Base-by-base conservation (phyloP, 2,888 invertebrate species). In the Drosophila quasianomalipes region DNA sequence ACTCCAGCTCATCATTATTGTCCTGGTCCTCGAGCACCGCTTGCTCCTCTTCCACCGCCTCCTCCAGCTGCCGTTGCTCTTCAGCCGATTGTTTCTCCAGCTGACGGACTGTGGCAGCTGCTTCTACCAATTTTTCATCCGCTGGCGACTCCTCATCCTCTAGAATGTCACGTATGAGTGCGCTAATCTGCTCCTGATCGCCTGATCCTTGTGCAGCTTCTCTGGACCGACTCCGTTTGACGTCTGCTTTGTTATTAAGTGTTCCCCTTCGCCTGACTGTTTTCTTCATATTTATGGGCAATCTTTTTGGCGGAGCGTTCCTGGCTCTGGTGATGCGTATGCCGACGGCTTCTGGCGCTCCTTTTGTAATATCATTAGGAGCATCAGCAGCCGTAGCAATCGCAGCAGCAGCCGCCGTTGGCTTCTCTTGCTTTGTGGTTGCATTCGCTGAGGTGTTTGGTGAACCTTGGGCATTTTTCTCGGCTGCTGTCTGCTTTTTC, bases 151-250 rank as follows among this genome's bases (percentile, higher is more conserved):
- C 76, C 33, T 74, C 85, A 0, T 88, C 85, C 2, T 72, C 67
- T 0, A 85, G 53, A 7, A 90, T 88, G 22, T 85, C 85, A 6
- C 81, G 72, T n/a, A 85, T 76, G 0, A 85, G 64, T 0, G 65
- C 71, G 35, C 68, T 70, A 12, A 79, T 75, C 44, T 86, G 81
- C 44, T 86, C 81, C 61, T 82, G 85, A 3, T 87, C 85, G 0
- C 55, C 47, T 26, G 47, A 16, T 47, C 47, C 82, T 2, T 60
- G 4, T 1, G 33, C 5, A 0, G 47, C 16, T 12, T 74, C 70
- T 16, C 62, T 82, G 1, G 59, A 26, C 3, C 22, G 41, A 10
- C 28, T 19, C 12, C 10, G 16, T 14, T 60, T 76, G 1, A 19
- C 47, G 4, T 4, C 51, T 6, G 0, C 16, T 22, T 68, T 73